Conservation (phyloP, 2,797 vertebrate genomes). For the Ctenosaura bakeri region DNA sequence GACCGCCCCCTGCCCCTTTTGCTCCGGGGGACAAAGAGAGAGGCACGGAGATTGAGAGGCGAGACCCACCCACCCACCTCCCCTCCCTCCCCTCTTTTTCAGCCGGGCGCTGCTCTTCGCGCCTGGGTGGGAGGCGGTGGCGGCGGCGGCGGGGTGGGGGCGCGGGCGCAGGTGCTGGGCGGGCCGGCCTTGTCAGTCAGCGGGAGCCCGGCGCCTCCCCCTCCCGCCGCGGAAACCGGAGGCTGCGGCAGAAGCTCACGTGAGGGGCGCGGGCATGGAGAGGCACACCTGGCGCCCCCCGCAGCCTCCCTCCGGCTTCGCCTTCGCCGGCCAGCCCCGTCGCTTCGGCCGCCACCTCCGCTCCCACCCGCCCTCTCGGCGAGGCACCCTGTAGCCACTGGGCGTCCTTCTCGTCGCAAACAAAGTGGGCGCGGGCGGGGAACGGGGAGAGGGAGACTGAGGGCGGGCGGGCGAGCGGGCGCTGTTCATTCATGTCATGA, state of each 20-base stretch:
- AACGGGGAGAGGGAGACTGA: no score
- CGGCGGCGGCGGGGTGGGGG: not conserved
- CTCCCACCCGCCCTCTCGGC: not conserved
- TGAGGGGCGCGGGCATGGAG: slow-evolving; percentile 12
- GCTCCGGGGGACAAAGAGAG: not conserved
- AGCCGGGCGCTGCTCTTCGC: not conserved
- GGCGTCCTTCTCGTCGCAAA: not conserved
- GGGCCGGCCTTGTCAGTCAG: not conserved
- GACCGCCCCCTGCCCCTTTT: not conserved
- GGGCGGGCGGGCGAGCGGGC: slow-evolving; percentile 11
- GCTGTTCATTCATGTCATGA: not conserved
- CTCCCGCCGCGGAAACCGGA: not conserved
- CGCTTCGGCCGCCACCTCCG: not conserved
- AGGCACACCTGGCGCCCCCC: not conserved
- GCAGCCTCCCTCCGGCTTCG: not conserved
- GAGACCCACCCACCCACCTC: not conserved
- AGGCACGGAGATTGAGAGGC: no score
- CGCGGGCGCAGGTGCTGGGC: slow-evolving; percentile 23
- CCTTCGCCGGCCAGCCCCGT: not conserved
- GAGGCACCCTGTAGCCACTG: not conserved
- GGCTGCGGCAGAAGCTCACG: not conserved
- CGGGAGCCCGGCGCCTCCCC: not conserved
- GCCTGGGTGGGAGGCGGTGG: not conserved
- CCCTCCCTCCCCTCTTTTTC: not conserved
- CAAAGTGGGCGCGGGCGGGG: not conserved